Percentiles rank a stretch among this genome's conserved stretches.
Evolutionary conservation across 2,888 invertebrate genomes (phyloP).

Genomic region (Drosophila meridionalis): DNA sequence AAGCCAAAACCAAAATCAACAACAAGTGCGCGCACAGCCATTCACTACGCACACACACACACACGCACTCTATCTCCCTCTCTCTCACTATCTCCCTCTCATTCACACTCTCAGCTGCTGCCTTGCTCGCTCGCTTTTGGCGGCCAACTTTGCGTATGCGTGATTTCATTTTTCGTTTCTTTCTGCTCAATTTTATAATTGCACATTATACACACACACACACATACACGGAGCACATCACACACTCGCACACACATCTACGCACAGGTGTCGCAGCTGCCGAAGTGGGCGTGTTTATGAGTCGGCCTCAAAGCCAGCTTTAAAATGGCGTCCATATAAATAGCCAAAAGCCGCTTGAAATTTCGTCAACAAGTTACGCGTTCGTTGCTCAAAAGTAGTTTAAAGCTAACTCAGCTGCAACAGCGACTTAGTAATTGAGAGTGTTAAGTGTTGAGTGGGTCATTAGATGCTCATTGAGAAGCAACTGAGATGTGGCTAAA

Average conservation of each 20-base stretch:
- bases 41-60: slow-evolving; percentile 60
- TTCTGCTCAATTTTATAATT: slow-evolving; percentile 61
- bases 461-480: background rate
- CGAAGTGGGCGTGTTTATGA: slow-evolving; percentile 70
- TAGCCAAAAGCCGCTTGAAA: slow-evolving; percentile 26
- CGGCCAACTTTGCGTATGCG: slow-evolving; percentile 73
- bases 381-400: slow-evolving; percentile 13
- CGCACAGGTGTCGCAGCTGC: slow-evolving; percentile 49
- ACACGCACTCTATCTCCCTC: slow-evolving; percentile 8
- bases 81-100: background rate
- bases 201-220: slow-evolving; percentile 61
- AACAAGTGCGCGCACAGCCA: slow-evolving; percentile 63
- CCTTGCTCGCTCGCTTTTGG: slow-evolving; percentile 49
- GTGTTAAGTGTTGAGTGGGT: background rate
- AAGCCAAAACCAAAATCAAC: slow-evolving; percentile 40
- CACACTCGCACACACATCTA: slow-evolving; percentile 27
- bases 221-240: slow-evolving; percentile 25
- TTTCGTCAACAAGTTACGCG: slow-evolving; percentile 32
- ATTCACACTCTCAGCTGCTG: background rate
- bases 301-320: slow-evolving; percentile 56
- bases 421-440: background rate
- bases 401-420: background rate
- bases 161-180: slow-evolving; percentile 47
- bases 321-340: slow-evolving; percentile 72
- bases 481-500: background rate